Percentiles rank a stretch among this genome's conserved stretches.
These are phyloP conservation scores for Sterrhoptilus dennistouni DNA, from an alignment of 2,113 vertebrate species.

Conservation along the genomic window DNA sequence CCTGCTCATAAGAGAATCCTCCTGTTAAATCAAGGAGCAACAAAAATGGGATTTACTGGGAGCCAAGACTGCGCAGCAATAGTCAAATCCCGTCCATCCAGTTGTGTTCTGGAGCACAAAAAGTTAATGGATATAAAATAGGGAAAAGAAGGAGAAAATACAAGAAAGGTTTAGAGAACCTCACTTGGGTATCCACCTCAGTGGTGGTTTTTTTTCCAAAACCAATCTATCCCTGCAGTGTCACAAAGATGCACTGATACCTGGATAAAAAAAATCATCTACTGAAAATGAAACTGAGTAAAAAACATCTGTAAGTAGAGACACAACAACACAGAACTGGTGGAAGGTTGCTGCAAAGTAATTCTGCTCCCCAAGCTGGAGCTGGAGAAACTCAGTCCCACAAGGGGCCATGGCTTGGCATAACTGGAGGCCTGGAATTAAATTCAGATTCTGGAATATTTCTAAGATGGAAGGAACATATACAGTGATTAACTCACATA, in stretches of 20 bases:
- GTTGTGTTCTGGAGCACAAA: background rate
- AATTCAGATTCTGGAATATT: background rate
- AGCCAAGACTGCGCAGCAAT: background rate
- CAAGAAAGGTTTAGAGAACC: background rate
- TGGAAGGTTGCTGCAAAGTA: background rate
- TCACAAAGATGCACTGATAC: background rate
- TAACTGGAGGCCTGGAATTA: background rate
- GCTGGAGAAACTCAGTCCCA: background rate
- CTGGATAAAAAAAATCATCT: background rate
- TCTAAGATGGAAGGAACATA: background rate
- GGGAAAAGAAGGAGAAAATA: background rate
- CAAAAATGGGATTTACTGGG: background rate
- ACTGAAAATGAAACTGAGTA: background rate
- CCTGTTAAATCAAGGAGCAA: background rate
- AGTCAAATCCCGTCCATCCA: background rate
- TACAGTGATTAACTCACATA: background rate
- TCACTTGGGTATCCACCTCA: background rate
- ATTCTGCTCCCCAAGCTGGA: background rate
- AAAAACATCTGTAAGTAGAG: background rate
- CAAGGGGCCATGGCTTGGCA: background rate
- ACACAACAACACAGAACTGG: background rate
- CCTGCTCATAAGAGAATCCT: background rate
- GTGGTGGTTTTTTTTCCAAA: background rate
- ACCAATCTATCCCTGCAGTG: background rate
- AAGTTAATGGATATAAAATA: background rate